Conservation (phyloP, 2,888 invertebrate genomes). For the Drosophila greeni region DNA sequence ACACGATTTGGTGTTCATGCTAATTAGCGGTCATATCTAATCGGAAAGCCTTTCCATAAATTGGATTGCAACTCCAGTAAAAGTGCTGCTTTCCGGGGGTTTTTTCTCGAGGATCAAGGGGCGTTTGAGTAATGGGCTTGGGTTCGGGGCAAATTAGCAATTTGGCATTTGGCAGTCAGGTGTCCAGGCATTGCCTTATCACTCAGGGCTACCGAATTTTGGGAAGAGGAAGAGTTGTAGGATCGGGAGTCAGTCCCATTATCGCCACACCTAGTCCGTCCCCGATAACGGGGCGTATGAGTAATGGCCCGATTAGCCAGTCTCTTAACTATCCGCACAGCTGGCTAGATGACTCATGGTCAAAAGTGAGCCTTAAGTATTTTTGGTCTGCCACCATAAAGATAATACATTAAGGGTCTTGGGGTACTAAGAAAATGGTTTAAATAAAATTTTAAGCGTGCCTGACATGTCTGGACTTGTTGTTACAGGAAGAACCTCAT, state of each 20-base stretch:
- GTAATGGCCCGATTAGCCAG: constrained; percentile 35
- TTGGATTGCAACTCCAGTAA: neutral
- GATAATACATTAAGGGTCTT: neutral
- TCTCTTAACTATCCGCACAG: neutral
- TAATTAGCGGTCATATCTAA: constrained; percentile 14
- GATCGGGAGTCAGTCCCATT: constrained; percentile 2
- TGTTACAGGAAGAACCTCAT: neutral
- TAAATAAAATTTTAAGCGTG: too few species aligned
- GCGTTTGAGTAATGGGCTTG: constrained; percentile 26
- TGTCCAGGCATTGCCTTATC: constrained; percentile 29
- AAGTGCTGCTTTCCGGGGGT: constrained; percentile 7
- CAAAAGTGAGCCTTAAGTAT: too few species aligned
- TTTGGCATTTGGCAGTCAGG: constrained; percentile 22
- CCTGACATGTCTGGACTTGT: neutral
- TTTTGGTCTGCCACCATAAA: neutral
- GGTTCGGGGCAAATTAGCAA: constrained; percentile 14
- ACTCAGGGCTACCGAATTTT: constrained; percentile 4
- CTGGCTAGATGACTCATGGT: constrained; percentile 18
- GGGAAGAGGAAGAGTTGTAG: neutral
- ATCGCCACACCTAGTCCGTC: neutral
- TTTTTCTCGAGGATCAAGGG: constrained; percentile 11
- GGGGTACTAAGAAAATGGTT: neutral
- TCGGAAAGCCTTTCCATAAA: constrained; percentile 15
- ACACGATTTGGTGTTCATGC: constrained; percentile 2
- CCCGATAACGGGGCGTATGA: constrained; percentile 44